phyloP scores from a whole-genome alignment of 2,888 invertebrate species.

The Rotaria socialis region DNA sequence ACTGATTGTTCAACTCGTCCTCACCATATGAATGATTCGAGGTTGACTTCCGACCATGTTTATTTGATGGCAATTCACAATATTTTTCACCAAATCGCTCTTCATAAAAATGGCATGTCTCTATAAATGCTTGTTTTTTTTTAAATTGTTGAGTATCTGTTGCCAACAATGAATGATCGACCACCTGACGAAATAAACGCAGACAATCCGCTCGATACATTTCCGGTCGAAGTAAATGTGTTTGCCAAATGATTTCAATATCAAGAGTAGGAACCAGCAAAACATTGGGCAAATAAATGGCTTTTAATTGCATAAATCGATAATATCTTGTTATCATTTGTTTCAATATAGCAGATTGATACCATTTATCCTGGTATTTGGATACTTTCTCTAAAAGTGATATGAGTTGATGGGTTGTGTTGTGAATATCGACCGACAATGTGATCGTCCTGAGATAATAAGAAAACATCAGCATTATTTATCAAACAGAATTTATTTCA shows the following conservation, averaged over 20 bases:
- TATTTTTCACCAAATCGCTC: background rate
- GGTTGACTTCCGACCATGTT: background rate
- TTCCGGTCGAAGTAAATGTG: background rate
- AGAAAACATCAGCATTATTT: background rate
- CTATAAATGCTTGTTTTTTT: background rate
- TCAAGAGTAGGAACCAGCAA: background rate
- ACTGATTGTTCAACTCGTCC: background rate
- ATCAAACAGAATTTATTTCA: no score
- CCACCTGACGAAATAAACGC: background rate
- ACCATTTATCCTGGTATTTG: background rate
- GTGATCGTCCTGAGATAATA: background rate
- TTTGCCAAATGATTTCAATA: background rate
- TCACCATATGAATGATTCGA: background rate
- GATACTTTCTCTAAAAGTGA: background rate
- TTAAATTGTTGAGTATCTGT: background rate
- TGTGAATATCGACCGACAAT: background rate
- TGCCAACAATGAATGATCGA: background rate
- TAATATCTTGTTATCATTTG: constrained; percentile 9
- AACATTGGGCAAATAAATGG: background rate
- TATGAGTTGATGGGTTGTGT: background rate
- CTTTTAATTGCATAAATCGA: background rate
- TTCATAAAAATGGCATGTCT: background rate
- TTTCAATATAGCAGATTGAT: background rate
- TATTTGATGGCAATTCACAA: background rate
- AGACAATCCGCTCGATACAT: background rate